Conservation (phyloP, 2,113 vertebrate species). For the Herpailurus yagouaroundi region DNA sequence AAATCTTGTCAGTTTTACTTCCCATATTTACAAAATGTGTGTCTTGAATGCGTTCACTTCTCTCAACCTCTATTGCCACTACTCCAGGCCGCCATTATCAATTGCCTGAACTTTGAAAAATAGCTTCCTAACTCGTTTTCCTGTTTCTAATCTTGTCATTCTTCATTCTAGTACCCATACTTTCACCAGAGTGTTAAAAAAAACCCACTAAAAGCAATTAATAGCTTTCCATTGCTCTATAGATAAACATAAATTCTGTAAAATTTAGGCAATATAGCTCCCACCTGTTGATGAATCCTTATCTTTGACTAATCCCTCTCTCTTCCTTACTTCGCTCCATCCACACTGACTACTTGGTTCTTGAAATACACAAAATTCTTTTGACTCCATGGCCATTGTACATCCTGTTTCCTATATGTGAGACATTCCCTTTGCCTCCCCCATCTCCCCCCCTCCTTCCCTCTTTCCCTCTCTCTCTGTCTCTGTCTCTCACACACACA, state of each 20-base stretch:
- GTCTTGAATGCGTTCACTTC: background rate
- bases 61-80: background rate
- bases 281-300: background rate
- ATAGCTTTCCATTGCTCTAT: background rate
- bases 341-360: background rate
- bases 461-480: background rate
- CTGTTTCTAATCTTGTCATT: background rate
- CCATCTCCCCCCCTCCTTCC: no score
- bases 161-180: background rate
- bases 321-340: background rate
- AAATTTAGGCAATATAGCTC: background rate
- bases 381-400: background rate
- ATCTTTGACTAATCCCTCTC: background rate
- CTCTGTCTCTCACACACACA: background rate
- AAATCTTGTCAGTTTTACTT: background rate
- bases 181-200: background rate
- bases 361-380: background rate
- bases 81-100: background rate
- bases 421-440: background rate
- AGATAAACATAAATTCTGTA: background rate
- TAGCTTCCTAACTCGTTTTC: background rate
- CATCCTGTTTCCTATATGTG: background rate
- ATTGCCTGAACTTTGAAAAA: background rate
- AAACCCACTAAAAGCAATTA: background rate
- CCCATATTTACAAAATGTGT: background rate